Evolutionary conservation across 1,140 invertebrate species (phyloP), one percentile per base, ranked within the genome.

Genomic region (Gryon sp.): DNA sequence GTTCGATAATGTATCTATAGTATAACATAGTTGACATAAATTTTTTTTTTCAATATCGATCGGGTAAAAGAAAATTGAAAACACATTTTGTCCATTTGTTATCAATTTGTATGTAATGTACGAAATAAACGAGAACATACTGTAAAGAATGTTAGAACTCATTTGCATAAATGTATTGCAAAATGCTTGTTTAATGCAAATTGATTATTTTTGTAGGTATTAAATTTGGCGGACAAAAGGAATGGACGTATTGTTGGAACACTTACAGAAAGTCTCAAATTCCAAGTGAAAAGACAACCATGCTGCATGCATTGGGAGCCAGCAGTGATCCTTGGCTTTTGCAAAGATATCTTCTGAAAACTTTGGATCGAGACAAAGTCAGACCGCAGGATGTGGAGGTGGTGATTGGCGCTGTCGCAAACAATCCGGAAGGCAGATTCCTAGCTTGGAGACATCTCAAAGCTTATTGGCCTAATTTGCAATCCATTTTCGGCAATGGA

Each of bases 401-500:
- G 1, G 93, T 95, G 0, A 89, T 96, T 16, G 89, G 89, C 4
- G 90, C 91, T 4, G 93, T 95, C 0, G 91, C 93, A 4, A 87
- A 89, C n/a, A 95, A 95, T 87, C 90, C 92, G 1, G 91, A 93
- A 68, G 94, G 94, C 4, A 89, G 91, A 52, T 86, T 93, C 4
- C 84, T 95, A 6, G 93, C 94, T 2, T 96, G 95, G 94, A 89
- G 94, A 72, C 94, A 95, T 86, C 83, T 96, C 1, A 91, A 93
- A 80, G 91, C 92, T 0, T 92, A 94, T 59, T 96, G 94, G 94
- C 84, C 91, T 1, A 87, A 91, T 36, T 88, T 95, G 63, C 89
- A 92, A 45, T 84, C 87, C 0, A 84, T 92, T 38, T 93, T 94
- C 81, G 92, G 92, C 3, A 92, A 92, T 70, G 92, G 92, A 3